Evolutionary conservation across 2,888 invertebrate species (phyloP).

Genomic region (Euplexia lucipara): DNA sequence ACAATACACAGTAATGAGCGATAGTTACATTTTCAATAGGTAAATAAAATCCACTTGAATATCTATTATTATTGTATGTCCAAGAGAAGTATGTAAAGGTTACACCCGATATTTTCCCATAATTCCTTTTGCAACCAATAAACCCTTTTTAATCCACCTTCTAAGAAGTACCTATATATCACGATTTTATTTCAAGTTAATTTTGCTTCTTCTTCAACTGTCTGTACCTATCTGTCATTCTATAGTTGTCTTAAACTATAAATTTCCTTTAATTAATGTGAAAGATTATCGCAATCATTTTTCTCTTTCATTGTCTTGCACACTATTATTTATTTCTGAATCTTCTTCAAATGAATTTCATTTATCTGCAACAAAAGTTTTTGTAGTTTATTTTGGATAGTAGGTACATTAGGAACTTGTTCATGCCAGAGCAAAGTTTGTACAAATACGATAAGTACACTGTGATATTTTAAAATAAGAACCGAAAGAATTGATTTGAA

Average conservation of each 20-base stretch:
- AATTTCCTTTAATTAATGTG: slow-evolving; percentile 2
- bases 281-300: slow-evolving; percentile 5
- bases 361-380: slow-evolving; percentile 39
- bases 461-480: too few species aligned
- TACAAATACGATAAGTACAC: background rate
- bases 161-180: background rate
- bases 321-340: slow-evolving; percentile 21
- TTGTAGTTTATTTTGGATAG: background rate
- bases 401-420: background rate
- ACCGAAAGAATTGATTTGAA: too few species aligned
- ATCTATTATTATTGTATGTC: background rate
- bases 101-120: background rate
- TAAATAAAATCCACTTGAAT: slow-evolving; percentile 15
- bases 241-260: background rate
- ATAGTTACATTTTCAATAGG: background rate
- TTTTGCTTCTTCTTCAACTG: background rate
- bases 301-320: background rate
- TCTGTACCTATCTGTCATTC: background rate
- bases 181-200: background rate
- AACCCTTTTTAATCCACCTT: background rate
- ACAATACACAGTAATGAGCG: too few species aligned
- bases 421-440: background rate
- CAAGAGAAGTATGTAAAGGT: background rate
- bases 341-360: slow-evolving; percentile 35
- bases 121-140: background rate